These are phyloP conservation scores for Aromia moschata DNA, from an alignment of 2,888 invertebrate species.

Conservation along the genomic window DNA sequence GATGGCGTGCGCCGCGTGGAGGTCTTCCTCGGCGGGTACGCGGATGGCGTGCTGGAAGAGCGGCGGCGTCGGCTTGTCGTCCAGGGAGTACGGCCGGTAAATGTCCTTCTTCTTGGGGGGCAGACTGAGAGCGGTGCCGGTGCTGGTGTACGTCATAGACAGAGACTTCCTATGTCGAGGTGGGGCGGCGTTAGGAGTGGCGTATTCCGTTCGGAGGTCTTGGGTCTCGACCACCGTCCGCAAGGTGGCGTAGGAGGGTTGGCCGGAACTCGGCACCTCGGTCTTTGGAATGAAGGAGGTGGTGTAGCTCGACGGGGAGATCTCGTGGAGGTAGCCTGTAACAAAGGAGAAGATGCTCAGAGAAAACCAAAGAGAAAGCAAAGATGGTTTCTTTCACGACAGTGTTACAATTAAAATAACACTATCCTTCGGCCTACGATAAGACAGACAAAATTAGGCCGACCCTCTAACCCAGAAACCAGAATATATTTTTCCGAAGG, in stretches of 20 bases:
- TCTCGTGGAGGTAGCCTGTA: constrained; percentile 81
- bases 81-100: constrained; percentile 86
- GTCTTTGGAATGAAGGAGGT: constrained; percentile 77
- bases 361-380: too few relatives aligned
- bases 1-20: constrained; percentile 89
- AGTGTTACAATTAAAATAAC: too few relatives aligned
- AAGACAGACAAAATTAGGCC: too few relatives aligned
- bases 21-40: constrained; percentile 80
- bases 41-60: constrained; percentile 65
- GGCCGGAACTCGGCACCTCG: constrained; percentile 65
- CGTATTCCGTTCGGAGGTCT: constrained; percentile 55
- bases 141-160: constrained; percentile 86
- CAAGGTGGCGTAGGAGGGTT: constrained; percentile 67
- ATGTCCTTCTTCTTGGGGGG: constrained; percentile 93
- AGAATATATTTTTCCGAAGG: too few relatives aligned
- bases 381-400: too few relatives aligned
- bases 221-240: constrained; percentile 66
- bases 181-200: constrained; percentile 57
- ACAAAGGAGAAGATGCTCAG: constrained; percentile 57
- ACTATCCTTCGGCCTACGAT: too few relatives aligned
- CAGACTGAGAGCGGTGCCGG: constrained; percentile 81
- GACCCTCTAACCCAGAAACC: too few relatives aligned
- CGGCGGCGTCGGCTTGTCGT: constrained; percentile 67
- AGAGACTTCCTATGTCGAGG: constrained; percentile 73
- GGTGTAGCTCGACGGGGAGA: constrained; percentile 80